phyloP scores from a whole-genome alignment of 2,888 invertebrate species.

The Leptinotarsa juncta region DNA sequence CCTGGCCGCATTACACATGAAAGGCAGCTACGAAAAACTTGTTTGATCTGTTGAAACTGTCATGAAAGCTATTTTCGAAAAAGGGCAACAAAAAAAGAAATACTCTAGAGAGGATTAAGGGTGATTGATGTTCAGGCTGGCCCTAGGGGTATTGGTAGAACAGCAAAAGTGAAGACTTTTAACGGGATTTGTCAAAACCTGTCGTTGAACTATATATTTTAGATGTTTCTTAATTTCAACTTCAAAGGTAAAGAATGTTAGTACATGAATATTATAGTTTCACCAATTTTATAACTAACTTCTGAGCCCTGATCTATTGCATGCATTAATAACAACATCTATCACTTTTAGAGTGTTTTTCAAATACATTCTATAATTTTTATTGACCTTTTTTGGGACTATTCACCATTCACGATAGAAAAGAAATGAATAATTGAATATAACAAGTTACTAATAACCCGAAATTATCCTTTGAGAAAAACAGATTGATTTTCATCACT shows the following conservation, averaged over 20 bases:
- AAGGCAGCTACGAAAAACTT: neutral
- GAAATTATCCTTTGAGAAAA: no score
- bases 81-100: neutral
- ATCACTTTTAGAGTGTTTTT: no score
- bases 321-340: no score
- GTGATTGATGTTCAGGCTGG: neutral
- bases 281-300: neutral
- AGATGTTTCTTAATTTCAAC: neutral
- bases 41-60: neutral
- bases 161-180: neutral
- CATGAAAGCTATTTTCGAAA: neutral
- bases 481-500: no score
- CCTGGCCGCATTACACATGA: neutral
- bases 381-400: no score
- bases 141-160: no score
- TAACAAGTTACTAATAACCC: no score
- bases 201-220: neutral
- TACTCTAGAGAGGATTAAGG: neutral
- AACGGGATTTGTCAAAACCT: neutral
- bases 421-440: no score
- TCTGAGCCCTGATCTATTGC: neutral
- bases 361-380: no score
- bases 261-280: neutral
- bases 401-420: no score
- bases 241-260: neutral